These are phyloP conservation scores for human DNA, from an alignment of 2,113 vertebrate species.

Conservation along the genomic window GRCh38 chr16:53782501-53783000, in stretches of 20 bases:
- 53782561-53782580: not conserved
- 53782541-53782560: slow-evolving; percentile 85
- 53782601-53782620: not conserved
- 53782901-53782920: not conserved
- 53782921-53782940: not conserved
- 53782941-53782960: not conserved
- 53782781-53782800: not conserved
- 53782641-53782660: not conserved
- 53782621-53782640: not conserved
- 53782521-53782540: slow-evolving; percentile 83
- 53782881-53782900: not conserved
- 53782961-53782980: not conserved
- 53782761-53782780: not conserved
- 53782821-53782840: slow-evolving; percentile 9
- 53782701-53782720: not conserved
- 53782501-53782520: slow-evolving; percentile 75
- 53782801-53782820: not conserved
- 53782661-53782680: not conserved
- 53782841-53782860: not conserved
- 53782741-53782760: not conserved
- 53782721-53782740: not conserved
- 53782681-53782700: not conserved
- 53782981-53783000: not conserved
- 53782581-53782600: not conserved
- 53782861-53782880: not conserved